Evolutionary conservation across 2,113 vertebrate genomes (phyloP), one percentile per base, ranked within the genome.

Genomic region (Amazona guildingii): DNA sequence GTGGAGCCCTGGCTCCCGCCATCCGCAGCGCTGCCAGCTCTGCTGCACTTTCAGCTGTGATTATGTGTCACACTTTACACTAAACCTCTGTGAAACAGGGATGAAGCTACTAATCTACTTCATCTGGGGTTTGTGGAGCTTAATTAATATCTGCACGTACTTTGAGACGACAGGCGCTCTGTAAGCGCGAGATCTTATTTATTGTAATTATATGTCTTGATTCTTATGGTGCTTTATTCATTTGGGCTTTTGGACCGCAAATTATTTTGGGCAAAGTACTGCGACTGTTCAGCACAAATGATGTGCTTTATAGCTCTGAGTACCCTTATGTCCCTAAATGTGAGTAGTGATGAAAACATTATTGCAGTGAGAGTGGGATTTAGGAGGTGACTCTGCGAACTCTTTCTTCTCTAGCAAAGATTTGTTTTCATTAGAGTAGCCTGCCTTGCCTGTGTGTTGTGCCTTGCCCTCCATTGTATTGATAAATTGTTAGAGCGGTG

Each of bases 101-200:
- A 73, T 92, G 87, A 90, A 92, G 80, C 88, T 88, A 35, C 90
- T 94, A 86, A 93, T 95, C 95, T 95, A 37, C 86, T 97, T 95
- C 89, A 95, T 92, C 94, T 88, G 90, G 93, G 87, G 85, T 70
- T 93, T 94, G 80, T 57, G 57, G 44, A 82, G 90, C 62, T 96
- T 96, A 91, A 92, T 95, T 94, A 97, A 92, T 96, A 84, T 84
- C 77, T 52, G 73, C 7, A 10, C 52, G 11, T 81, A 72, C 43
- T 96, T 92, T 83, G 76, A 86, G 64, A 68, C 92, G 92, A 54
- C 57, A 76, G 73, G 35, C 23, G 1, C 70, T 29, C 69, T 88
- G 66, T 91, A 92, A 86, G 83, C 23, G 0, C 88, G 62, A 88
- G 86, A 94, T 88, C 91, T 73, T 95, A 87, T 57, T 93, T 95